phyloP scores from a whole-genome alignment of 2,113 vertebrate genomes.

The Ellobius talpinus region DNA sequence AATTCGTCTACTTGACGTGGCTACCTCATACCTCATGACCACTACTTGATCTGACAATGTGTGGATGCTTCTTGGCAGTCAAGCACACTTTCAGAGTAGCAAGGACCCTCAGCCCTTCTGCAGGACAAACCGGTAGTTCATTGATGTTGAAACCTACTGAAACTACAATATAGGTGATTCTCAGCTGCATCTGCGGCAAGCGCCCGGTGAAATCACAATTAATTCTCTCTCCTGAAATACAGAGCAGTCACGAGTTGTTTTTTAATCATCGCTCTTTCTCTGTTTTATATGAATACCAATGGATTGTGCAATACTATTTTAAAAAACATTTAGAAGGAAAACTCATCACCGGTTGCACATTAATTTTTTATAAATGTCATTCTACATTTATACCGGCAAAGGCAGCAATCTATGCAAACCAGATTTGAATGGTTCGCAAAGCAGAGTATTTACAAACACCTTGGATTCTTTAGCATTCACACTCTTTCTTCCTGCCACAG shows the following conservation, averaged over 20 bases:
- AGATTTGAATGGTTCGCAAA: conserved; percentile 85
- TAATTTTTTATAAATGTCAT: conserved; percentile 85
- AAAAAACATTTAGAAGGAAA: conserved; percentile 85
- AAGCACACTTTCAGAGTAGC: neutral
- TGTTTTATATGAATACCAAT: conserved; percentile 84
- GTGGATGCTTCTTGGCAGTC: neutral
- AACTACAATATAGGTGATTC: conserved; percentile 64
- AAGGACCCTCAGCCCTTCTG: conserved; percentile 57
- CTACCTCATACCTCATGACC: neutral
- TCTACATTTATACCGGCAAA: conserved; percentile 81
- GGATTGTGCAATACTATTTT: conserved; percentile 79
- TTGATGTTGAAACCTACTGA: conserved; percentile 75
- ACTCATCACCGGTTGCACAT: conserved; percentile 76
- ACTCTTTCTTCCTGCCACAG: conserved; percentile 87
- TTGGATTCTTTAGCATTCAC: conserved; percentile 83
- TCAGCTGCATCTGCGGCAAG: neutral
- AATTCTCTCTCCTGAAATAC: conserved; percentile 76
- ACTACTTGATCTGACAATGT: conserved; percentile 1
- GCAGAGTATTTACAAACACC: conserved; percentile 86
- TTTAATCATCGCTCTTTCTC: conserved; percentile 80
- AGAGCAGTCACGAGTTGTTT: conserved; percentile 74
- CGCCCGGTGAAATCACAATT: conserved; percentile 68
- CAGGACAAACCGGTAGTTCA: conserved; percentile 15
- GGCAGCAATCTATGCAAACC: conserved; percentile 80
- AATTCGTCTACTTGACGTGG: neutral